Percentiles rank a stretch among this genome's conserved stretches.
Conservation (phyloP, 92 coral and sea anemone genomes). For the Phenganax marumi region DNA sequence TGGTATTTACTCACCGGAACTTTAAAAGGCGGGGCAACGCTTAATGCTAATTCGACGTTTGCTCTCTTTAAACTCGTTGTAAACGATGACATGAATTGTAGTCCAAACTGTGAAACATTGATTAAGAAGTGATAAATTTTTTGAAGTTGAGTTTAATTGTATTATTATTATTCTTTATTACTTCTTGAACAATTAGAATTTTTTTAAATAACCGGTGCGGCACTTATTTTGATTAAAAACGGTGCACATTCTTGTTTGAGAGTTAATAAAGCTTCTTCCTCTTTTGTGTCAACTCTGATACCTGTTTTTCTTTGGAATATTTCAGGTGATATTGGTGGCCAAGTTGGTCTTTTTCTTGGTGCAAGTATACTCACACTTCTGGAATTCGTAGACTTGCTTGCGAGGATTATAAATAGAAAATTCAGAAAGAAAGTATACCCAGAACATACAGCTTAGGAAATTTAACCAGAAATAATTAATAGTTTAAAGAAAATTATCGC, state of each 20-base stretch:
- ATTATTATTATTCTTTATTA: too few species aligned
- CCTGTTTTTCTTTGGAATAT: background rate
- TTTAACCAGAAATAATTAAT: slow-evolving; percentile 18
- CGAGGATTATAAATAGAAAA: slow-evolving; percentile 78
- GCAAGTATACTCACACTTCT: slow-evolving; percentile 92
- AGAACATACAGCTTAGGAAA: slow-evolving; percentile 43
- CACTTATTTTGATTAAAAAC: background rate
- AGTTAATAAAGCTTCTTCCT: background rate
- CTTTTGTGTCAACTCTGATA: background rate
- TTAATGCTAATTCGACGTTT: too few species aligned
- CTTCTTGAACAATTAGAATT: too few species aligned
- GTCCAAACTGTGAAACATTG: too few species aligned
- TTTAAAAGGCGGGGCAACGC: too few species aligned
- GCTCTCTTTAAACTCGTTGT: too few species aligned
- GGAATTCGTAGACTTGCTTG: slow-evolving; percentile 81
- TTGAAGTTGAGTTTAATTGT: too few species aligned
- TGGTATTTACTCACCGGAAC: too few species aligned
- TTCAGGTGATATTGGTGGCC: slow-evolving; percentile 97
- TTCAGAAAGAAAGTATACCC: slow-evolving; percentile 59
- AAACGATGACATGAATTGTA: too few species aligned
- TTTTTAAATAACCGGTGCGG: too few species aligned
- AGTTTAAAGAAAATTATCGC: background rate
- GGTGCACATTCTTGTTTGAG: background rate
- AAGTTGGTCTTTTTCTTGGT: slow-evolving; percentile 90
- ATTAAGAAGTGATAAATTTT: too few species aligned